phyloP scores from a whole-genome alignment of 2,888 invertebrate species.

The Callyntrura guangdongensis region DNA sequence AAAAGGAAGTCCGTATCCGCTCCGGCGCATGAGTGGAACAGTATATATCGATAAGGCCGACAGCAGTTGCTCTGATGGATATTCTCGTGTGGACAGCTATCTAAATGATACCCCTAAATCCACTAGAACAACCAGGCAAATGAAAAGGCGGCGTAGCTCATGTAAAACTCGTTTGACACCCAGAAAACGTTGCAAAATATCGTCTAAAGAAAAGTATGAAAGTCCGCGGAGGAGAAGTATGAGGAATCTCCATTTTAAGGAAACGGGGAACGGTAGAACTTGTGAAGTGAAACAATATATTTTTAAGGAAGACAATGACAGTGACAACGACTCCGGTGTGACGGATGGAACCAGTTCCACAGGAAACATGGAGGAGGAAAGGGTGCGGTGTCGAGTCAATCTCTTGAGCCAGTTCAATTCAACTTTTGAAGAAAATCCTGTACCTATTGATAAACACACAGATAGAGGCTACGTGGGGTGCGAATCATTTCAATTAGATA shows the following conservation, averaged over 20 bases:
- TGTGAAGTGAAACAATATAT: neutral
- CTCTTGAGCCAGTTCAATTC: slow-evolving; percentile 60
- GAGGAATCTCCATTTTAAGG: slow-evolving; percentile 47
- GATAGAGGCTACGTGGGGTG: neutral
- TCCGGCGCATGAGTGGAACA: neutral
- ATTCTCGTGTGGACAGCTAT: slow-evolving; percentile 7
- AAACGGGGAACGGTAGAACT: neutral
- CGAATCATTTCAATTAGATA: neutral
- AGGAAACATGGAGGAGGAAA: slow-evolving; percentile 38
- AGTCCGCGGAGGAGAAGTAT: slow-evolving; percentile 74
- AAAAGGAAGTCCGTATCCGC: neutral
- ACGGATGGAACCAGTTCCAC: slow-evolving; percentile 36
- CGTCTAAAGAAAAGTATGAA: slow-evolving; percentile 29
- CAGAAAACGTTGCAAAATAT: neutral
- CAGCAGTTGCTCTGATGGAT: neutral
- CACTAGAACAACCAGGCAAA: neutral
- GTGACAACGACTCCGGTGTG: slow-evolving; percentile 72
- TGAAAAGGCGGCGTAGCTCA: slow-evolving; percentile 65
- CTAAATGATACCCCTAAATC: slow-evolving; percentile 41
- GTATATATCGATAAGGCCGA: neutral
- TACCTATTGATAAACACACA: neutral
- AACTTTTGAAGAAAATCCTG: slow-evolving; percentile 34
- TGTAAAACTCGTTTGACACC: slow-evolving; percentile 18
- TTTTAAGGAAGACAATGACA: slow-evolving; percentile 49
- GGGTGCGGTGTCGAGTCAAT: slow-evolving; percentile 39